phyloP scores from a whole-genome alignment of 2,888 invertebrate species.

The Drosophila infuscata region DNA sequence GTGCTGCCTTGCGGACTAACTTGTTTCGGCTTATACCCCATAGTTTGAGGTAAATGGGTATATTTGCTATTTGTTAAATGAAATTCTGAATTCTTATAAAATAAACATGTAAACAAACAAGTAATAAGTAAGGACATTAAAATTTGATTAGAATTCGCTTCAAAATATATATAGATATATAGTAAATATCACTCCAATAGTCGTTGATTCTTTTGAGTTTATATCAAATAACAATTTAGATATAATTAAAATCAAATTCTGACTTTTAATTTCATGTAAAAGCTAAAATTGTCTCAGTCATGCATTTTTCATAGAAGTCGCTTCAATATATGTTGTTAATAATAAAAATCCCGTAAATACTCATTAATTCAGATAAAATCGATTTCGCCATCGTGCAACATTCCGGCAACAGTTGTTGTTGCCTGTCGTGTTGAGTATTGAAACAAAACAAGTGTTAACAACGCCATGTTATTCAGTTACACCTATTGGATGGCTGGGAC shows the following conservation, averaged over 20 bases:
- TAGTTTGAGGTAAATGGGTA: not conserved
- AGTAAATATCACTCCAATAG: not conserved
- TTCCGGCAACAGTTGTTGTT: conserved; percentile 7
- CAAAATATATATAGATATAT: not conserved
- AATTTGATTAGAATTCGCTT: not conserved
- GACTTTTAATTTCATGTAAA: not conserved
- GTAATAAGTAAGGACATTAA: not conserved
- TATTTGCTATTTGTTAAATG: not conserved
- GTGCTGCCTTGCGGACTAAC: conserved; percentile 14
- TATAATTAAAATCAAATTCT: not conserved
- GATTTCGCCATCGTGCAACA: conserved; percentile 1
- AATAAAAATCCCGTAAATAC: not conserved
- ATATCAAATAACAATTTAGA: not conserved
- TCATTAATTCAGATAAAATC: not conserved
- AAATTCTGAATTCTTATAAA: not conserved
- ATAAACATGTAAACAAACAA: not conserved
- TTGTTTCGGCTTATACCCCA: conserved; percentile 10
- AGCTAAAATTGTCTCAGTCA: not conserved
- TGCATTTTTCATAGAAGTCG: not conserved
- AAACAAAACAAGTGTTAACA: conserved; percentile 56
- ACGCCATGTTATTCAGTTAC: conserved; percentile 40
- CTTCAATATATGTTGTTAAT: not conserved
- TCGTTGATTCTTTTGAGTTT: not conserved
- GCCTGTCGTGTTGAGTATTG: conserved; percentile 32
- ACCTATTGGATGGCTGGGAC: conserved; percentile 32